phyloP scores from a whole-genome alignment of 2,797 vertebrate genomes.

The Chelonia mydas region DNA sequence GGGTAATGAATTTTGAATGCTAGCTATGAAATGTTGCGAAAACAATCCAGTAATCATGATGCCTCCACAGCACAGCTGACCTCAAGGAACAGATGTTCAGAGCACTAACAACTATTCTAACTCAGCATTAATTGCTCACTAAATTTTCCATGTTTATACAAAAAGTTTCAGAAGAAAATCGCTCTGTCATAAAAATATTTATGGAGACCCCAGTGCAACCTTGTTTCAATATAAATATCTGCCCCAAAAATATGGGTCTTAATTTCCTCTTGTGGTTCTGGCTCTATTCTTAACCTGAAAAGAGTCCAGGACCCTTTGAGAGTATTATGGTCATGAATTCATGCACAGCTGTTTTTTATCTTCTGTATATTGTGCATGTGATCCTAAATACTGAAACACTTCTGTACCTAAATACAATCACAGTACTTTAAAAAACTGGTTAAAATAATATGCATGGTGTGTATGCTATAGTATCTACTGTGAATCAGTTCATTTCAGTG shows the following conservation, averaged over 20 bases:
- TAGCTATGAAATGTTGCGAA: neutral
- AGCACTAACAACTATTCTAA: neutral
- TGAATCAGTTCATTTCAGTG: neutral
- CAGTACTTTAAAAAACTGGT: neutral
- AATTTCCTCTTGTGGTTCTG: neutral
- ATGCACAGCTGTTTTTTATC: neutral
- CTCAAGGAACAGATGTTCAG: neutral
- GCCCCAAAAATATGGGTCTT: neutral
- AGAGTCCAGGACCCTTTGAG: neutral
- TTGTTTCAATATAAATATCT: conserved; percentile 21
- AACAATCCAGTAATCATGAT: neutral
- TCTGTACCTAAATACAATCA: neutral
- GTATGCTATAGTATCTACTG: neutral
- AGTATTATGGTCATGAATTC: conserved; percentile 10
- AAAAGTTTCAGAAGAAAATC: neutral
- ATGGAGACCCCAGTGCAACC: neutral
- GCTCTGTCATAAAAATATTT: neutral
- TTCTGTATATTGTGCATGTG: neutral
- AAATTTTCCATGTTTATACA: neutral
- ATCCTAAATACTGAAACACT: neutral
- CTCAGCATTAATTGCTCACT: neutral
- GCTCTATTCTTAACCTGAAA: neutral
- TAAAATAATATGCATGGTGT: neutral
- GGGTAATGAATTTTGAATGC: neutral
- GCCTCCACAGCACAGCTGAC: neutral